These are phyloP conservation scores for Schizopygopsis pylzovi DNA, from an alignment of 2,797 vertebrate species.

Conservation along the genomic window DNA sequence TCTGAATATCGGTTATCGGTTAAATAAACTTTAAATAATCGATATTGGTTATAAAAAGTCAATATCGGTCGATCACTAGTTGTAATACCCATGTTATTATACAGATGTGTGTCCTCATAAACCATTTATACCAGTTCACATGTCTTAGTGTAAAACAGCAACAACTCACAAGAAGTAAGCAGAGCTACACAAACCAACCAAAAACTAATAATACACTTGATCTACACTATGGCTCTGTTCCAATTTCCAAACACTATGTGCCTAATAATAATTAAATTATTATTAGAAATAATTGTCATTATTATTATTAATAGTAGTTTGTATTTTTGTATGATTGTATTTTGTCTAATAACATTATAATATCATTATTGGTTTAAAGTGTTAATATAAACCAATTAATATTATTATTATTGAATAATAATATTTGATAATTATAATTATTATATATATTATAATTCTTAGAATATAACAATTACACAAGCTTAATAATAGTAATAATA, in stretches of 20 bases:
- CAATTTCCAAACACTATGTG: neutral
- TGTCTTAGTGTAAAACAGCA: neutral
- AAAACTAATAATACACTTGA: neutral
- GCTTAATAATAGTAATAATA: neutral
- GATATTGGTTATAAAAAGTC: too few relatives aligned
- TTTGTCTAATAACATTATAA: neutral
- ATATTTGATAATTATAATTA: too few relatives aligned
- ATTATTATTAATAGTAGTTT: too few relatives aligned
- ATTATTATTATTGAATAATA: neutral
- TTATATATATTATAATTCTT: neutral
- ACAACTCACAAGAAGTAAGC: neutral
- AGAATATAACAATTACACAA: neutral
- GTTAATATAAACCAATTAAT: neutral
- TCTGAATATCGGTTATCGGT: too few relatives aligned
- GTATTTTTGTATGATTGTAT: neutral
- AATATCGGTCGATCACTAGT: too few relatives aligned
- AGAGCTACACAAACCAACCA: neutral
- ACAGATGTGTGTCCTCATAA: too few relatives aligned
- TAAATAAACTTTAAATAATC: too few relatives aligned
- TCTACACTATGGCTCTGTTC: neutral
- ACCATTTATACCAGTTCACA: neutral
- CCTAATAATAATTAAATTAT: neutral
- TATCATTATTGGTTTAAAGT: neutral
- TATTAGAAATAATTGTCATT: neutral
- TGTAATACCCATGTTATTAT: too few relatives aligned